A percentile compares a stretch with the other conserved stretches of the same genome.
phyloP scores from a whole-genome alignment of 2,113 vertebrate species.

The Alexandromys fortis region DNA sequence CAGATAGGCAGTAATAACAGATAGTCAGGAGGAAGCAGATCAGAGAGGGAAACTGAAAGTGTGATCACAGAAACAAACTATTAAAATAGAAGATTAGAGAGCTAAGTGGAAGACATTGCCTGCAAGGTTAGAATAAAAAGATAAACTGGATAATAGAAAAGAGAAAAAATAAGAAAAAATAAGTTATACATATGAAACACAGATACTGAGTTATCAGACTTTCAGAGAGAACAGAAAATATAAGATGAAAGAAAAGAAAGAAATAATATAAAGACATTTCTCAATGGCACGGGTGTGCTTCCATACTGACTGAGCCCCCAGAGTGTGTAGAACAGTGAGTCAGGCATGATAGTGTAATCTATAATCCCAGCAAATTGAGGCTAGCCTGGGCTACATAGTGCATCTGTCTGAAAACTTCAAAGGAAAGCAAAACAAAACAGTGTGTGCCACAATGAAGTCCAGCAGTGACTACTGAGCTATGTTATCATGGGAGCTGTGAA shows the following conservation, averaged over 20 bases:
- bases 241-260: background rate
- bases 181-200: background rate
- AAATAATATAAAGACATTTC: background rate
- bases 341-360: background rate
- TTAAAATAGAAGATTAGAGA: background rate
- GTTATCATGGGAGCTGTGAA: background rate
- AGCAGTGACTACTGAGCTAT: no score
- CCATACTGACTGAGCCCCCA: background rate
- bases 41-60: background rate
- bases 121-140: background rate
- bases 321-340: background rate
- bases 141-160: background rate
- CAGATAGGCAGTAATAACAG: background rate
- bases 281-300: background rate
- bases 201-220: background rate
- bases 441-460: background rate
- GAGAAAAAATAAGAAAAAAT: background rate
- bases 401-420: background rate
- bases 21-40: background rate
- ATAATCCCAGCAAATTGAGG: background rate
- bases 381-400: no score
- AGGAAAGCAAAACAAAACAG: no score
- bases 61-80: background rate
- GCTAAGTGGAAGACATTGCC: background rate
- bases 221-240: background rate